phyloP scores from a whole-genome alignment of 2,888 invertebrate genomes.

The Amphimallon solstitiale region DNA sequence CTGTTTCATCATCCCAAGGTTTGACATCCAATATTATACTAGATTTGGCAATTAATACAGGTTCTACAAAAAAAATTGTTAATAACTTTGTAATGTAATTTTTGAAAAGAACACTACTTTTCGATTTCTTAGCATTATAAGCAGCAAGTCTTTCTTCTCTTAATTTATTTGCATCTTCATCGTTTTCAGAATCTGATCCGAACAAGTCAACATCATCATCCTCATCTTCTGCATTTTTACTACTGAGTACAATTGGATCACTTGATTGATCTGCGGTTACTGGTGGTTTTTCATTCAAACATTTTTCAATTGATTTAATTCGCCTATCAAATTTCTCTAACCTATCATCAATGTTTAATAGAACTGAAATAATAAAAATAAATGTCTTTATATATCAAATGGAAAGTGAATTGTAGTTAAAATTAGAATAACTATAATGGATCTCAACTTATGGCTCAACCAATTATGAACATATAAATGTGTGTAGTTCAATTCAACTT shows the following conservation, averaged over 20 bases:
- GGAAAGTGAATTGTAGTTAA: too few species aligned
- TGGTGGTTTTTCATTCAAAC: slow-evolving; percentile 50
- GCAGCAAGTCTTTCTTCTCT: slow-evolving; percentile 87
- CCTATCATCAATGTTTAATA: slow-evolving; percentile 28
- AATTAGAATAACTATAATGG: too few species aligned
- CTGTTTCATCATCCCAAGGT: slow-evolving; percentile 93
- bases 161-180: slow-evolving; percentile 77
- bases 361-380: slow-evolving; percentile 8
- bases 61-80: slow-evolving; percentile 68
- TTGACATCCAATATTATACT: slow-evolving; percentile 94
- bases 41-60: slow-evolving; percentile 91
- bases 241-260: slow-evolving; percentile 29
- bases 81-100: background rate
- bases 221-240: slow-evolving; percentile 67
- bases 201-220: slow-evolving; percentile 84
- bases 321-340: slow-evolving; percentile 37
- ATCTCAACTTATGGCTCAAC: too few species aligned
- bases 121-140: slow-evolving; percentile 91
- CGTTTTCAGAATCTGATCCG: slow-evolving; percentile 83
- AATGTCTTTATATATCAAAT: background rate
- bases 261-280: background rate
- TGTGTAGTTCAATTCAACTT: too few species aligned
- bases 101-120: slow-evolving; percentile 69
- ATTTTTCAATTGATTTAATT: slow-evolving; percentile 43
- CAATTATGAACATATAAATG: too few species aligned